Evolutionary conservation across 1,140 invertebrate species (phyloP).

Genomic region (Drosophila trapezifrons): DNA sequence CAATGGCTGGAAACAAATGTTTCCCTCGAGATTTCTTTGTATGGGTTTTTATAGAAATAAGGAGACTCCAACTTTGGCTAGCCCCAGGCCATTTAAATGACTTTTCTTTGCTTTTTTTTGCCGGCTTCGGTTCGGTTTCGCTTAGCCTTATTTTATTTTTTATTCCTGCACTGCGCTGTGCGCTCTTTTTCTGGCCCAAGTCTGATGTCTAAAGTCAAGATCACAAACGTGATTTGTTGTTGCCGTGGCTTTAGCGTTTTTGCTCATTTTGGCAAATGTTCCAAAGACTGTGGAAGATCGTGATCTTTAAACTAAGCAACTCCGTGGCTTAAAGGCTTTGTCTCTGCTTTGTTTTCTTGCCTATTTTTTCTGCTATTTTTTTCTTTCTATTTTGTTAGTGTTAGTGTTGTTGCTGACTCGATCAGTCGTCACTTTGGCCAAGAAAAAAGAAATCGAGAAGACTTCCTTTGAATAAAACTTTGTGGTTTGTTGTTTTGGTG

Average conservation of each 20-base stretch:
- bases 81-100: conserved; percentile 69
- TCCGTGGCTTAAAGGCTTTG: conserved; percentile 33
- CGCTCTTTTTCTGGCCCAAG: conserved; percentile 40
- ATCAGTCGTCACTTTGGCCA: conserved; percentile 73
- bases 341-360: conserved; percentile 44
- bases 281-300: conserved; percentile 65
- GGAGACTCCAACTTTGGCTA: conserved; percentile 44
- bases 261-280: conserved; percentile 73
- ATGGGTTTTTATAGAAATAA: conserved; percentile 21
- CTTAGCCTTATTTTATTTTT: conserved; percentile 34
- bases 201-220: conserved; percentile 75
- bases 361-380: conserved; percentile 19
- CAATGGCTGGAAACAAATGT: conserved; percentile 36
- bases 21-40: conserved; percentile 33
- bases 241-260: conserved; percentile 51
- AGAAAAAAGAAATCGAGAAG: background rate
- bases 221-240: conserved; percentile 79
- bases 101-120: conserved; percentile 58
- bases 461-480: conserved; percentile 35
- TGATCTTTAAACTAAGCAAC: conserved; percentile 79
- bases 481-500: conserved; percentile 40
- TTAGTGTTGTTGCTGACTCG: conserved; percentile 59
- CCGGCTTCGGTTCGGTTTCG: conserved; percentile 52
- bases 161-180: conserved; percentile 31
- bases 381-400: background rate